Evolutionary conservation across 2,113 vertebrate species (phyloP), one percentile per base, ranked within the genome.

Genomic region (Grammomys surdaster): DNA sequence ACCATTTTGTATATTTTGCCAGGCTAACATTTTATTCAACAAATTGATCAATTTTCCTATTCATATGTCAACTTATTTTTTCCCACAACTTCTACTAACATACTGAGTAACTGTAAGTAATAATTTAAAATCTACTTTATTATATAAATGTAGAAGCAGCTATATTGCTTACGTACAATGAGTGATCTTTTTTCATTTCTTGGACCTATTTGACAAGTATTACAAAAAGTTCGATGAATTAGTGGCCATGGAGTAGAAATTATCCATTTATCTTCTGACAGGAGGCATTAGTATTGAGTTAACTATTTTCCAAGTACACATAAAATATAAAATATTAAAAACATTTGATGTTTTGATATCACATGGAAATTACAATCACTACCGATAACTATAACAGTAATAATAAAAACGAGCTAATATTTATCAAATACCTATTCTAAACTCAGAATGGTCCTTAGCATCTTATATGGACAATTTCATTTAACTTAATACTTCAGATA

Each of bases 141-240:
- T 31, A 90, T 28, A 76, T 73, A 93, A 78, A 95, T 54, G 75
- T 93, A 36, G 65, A 94, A 89, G 88, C 20, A 91, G 12, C 40
- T 54, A 84, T 51, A 88, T 85, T 90, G 20, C 54, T 95, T 31
- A 90, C 31, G 69, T 36, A 86, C 46, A 96, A 54, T 54, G 76
- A 91, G 87, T 46, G 78, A 70, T 65, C 93, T 82, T 95, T 69
- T 65, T 87, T n/a, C 73, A 96, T 82, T 98, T 95, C 76, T 93
- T 94, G 91, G 24, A 8, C 28, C 11, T 96, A 75, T 22, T 40
- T 87, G 36, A 54, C 40, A 93, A 90, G 88, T 78, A 95, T 92
- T 96, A 92, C 2, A 89, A 20, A 16, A 82, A 95, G 77, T n/a
- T 28, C 77, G 88, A 89, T 92, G 56, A 95, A 89, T 86, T 93